Conservation (phyloP, 2,113 vertebrate species). For the Melospiza georgiana region DNA sequence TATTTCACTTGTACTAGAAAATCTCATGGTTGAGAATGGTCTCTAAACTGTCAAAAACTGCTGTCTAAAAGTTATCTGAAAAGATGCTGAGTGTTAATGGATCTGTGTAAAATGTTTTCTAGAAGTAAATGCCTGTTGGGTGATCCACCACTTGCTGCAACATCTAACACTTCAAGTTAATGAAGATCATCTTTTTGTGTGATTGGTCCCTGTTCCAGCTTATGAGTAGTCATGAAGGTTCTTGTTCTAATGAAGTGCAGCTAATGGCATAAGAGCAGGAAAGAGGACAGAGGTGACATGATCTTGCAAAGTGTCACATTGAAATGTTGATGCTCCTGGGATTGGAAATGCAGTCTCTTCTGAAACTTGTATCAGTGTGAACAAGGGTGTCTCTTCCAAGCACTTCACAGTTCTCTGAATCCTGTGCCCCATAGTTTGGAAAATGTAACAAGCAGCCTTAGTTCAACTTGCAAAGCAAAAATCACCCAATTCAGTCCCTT, state of each 20-base stretch:
- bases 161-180: not conserved
- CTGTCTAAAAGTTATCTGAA: not conserved
- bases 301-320: not conserved
- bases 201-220: not conserved
- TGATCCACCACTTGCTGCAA: not conserved
- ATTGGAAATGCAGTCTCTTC: not conserved
- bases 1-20: not conserved
- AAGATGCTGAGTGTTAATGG: not conserved
- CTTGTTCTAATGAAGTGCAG: not conserved
- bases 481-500: fast-evolving
- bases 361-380: not conserved
- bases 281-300: not conserved
- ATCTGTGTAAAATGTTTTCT: not conserved
- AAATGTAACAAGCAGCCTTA: not conserved
- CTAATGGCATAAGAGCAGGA: not conserved
- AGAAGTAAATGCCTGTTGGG: not conserved
- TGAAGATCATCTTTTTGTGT: not conserved
- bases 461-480: not conserved
- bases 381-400: not conserved
- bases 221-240: not conserved
- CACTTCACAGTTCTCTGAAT: not conserved
- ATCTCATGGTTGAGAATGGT: not conserved
- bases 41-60: not conserved
- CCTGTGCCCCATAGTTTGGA: not conserved
- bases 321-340: not conserved